A percentile compares a stretch with the other conserved stretches of the same genome.
phyloP scores from a whole-genome alignment of 2,797 vertebrate genomes.

The Artibeus lituratus region DNA sequence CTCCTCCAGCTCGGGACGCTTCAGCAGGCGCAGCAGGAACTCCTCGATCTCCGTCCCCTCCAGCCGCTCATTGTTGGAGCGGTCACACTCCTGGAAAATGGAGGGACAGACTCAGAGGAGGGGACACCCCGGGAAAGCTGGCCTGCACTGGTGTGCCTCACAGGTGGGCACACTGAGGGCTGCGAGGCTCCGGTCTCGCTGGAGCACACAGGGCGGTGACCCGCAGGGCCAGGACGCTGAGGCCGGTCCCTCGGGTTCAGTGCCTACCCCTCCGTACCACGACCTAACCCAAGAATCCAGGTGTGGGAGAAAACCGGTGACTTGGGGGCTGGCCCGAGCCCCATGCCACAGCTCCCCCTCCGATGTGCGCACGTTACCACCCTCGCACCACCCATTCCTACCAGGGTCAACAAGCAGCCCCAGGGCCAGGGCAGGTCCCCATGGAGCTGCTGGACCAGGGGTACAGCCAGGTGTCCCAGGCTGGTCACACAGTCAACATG shows the following conservation, averaged over 20 bases:
- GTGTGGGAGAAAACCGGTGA: background rate
- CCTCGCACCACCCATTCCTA: background rate
- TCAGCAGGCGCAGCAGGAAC: slow-evolving; percentile 93
- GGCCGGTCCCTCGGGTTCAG: background rate
- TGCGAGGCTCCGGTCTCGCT: rapidly evolving
- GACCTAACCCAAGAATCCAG: background rate
- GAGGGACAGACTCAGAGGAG: background rate
- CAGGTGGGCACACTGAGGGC: background rate
- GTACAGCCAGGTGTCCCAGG: background rate
- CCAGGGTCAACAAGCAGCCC: background rate
- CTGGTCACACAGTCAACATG: background rate
- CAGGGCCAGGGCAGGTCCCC: background rate
- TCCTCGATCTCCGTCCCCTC: slow-evolving; percentile 93
- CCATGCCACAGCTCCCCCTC: background rate
- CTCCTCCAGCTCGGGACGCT: slow-evolving; percentile 91
- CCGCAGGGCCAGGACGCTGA: background rate
- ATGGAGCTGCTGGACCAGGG: rapidly evolving
- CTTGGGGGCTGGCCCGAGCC: background rate
- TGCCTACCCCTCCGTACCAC: background rate
- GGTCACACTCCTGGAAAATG: slow-evolving; percentile 89
- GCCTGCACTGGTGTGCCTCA: background rate
- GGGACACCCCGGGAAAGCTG: background rate
- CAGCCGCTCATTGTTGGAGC: slow-evolving; percentile 87
- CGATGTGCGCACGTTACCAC: rapidly evolving
- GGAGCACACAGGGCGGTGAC: background rate